Base-by-base conservation (phyloP, 2,797 vertebrate species). In the Carcharodon carcharias region DNA sequence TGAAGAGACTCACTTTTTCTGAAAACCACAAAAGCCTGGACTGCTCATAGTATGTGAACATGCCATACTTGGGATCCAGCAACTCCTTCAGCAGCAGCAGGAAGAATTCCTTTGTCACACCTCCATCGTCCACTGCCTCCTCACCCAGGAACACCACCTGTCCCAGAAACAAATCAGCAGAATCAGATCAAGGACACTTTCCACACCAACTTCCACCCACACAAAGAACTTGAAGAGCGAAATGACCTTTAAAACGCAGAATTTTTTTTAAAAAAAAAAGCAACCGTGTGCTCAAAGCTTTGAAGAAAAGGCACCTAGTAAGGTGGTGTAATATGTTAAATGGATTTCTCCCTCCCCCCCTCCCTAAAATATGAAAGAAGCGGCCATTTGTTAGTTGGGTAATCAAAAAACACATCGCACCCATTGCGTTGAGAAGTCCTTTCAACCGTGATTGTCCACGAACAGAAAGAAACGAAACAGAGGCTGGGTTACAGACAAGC, bases 21-120 rank as follows among this genome's bases (percentile, higher is more conserved):
- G 99, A 99, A 98, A 99, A 99, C 99, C 99, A 99, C 96, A 99
- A 97, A 91, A 99, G 98, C 97, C 99, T 99, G 96, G 99, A 99
- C 93, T 99, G 99, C 31, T 98, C 97, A 96, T 99, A 99, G 96
- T 98, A 98, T n/a, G 99, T 99, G 97, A 99, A 99, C 99, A 99
- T 99, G 97, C 99, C 99, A 23, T 99, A 99, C 92, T 99, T 98
- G 0, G 99, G 99, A 97, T 99, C 99, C 98, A 99, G 97, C 96
- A 99, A 98, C 96, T 99, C 99, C 97, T 99, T 99, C 18, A 99
- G 97, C 93, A 99, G 97, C 96, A 99, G 97, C 77, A 99, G 98
- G 97, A 99, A 99, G 97, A 99, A 99, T 97, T 99, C 99, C 97
- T 99, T 99, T 54, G 99, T 99, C 23, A 99, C 98, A 54, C 99